A percentile compares a stretch with the other conserved stretches of the same genome.
These are phyloP conservation scores for Drosophila nigricruria DNA, from an alignment of 2,888 invertebrate genomes.

Conservation along the genomic window DNA sequence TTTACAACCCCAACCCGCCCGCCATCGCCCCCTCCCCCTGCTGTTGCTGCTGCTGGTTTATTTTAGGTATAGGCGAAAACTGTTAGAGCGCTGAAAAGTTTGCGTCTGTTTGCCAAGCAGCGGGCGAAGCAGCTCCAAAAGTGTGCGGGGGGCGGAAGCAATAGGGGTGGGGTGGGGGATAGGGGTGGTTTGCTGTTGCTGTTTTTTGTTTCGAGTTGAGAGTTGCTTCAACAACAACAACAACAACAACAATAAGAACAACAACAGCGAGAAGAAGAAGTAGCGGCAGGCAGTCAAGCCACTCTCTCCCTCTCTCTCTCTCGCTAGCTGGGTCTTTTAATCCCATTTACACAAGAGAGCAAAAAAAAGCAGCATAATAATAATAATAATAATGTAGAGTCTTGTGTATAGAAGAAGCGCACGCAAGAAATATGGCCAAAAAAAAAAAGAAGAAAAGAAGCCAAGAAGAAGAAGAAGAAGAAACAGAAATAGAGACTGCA, in stretches of 20 bases:
- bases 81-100: constrained; percentile 76
- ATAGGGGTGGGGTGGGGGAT: background rate
- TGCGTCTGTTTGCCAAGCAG: constrained; percentile 69
- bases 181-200: constrained; percentile 39
- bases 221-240: constrained; percentile 46
- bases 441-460: constrained; percentile 47
- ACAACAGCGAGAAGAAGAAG: constrained; percentile 8
- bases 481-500: constrained; percentile 11
- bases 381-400: constrained; percentile 76
- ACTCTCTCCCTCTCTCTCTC: constrained; percentile 10
- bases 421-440: constrained; percentile 60
- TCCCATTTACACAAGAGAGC: constrained; percentile 55
- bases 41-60: constrained; percentile 27
- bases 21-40: background rate
- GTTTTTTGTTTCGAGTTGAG: constrained; percentile 58
- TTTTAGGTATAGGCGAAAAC: constrained; percentile 70
- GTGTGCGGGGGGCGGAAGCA: background rate
- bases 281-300: constrained; percentile 5
- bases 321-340: constrained; percentile 42
- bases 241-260: no score
- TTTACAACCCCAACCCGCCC: constrained; percentile 4
- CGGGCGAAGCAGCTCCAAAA: constrained; percentile 12
- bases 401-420: constrained; percentile 65
- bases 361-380: constrained; percentile 34
- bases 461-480: constrained; percentile 41